Conservation (phyloP, 2,113 vertebrate genomes). For the Sphaerodactylus townsendi region DNA sequence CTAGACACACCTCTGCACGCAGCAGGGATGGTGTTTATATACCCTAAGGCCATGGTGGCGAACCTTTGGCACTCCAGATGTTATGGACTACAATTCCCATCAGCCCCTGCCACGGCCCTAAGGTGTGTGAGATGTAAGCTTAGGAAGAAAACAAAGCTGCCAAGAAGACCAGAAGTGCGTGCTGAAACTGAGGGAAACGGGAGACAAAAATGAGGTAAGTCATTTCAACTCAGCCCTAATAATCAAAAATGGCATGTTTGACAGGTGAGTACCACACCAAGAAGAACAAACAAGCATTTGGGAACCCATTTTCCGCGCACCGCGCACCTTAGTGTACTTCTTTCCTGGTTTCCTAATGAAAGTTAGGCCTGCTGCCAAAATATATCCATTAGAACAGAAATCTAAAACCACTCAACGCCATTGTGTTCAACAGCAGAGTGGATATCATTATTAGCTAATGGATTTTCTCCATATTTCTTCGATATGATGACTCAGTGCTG, state of each 20-base stretch:
- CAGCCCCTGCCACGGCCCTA: too few relatives aligned
- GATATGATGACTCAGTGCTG: neutral
- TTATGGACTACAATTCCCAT: too few relatives aligned
- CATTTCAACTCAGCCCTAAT: neutral
- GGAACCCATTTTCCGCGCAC: neutral
- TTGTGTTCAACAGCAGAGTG: neutral
- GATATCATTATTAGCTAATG: neutral
- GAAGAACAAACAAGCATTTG: neutral
- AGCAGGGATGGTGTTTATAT: too few relatives aligned
- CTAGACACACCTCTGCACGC: too few relatives aligned
- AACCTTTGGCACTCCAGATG: too few relatives aligned
- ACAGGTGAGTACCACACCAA: neutral
- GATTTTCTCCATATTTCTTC: neutral
- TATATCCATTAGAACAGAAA: neutral
- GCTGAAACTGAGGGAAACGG: neutral
- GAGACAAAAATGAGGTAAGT: neutral
- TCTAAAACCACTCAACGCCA: neutral
- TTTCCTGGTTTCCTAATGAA: constrained; percentile 5
- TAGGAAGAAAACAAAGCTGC: neutral
- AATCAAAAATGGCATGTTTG: neutral
- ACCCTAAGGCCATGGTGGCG: too few relatives aligned
- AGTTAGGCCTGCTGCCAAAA: constrained; percentile 1
- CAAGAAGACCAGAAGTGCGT: neutral
- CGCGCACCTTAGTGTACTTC: neutral
- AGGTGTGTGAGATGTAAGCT: neutral